Base-by-base conservation (phyloP, 2,797 vertebrate species). In the Gallirallus australis region DNA sequence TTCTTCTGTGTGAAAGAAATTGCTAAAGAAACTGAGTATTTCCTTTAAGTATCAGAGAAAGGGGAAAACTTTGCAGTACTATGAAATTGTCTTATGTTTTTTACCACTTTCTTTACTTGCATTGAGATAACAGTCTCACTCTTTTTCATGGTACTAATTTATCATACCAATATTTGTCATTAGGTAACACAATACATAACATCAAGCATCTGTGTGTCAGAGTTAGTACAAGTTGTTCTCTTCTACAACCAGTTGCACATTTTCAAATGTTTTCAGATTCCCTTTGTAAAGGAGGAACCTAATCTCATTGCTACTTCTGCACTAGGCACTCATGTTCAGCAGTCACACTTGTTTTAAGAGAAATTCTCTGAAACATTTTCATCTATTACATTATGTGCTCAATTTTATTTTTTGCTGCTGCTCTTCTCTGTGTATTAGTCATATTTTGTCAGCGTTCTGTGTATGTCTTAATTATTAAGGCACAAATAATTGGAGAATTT, bases 321-420 rank as follows among this genome's bases (percentile, higher is more conserved):
- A 27, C 85, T 47, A 60, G 75, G 12, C 9, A 90, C 37, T 60
- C 18, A 2, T 57, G 59, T 68, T 94, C 28, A 82, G 79, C 33
- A 80, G 61, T 79, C 59, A 23, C 68, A 56, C 70, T 68, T 76
- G 50, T 90, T 92, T 82, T 50, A 30, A 72, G 27, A 73, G 20
- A 95, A 93, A 82, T 33, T 71, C 72, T 86, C 47, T 35, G 72
- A 89, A 91, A 19, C 61, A 39, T 82, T 96, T 95, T 90, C 16
- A 90, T 86, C 96, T 96, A 84, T 90, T 96, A 93, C 63, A 72
- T 4, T 50, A 14, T 53, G 17, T 53, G 65, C 54, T 94, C 95
- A 92, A 92, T 91, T 93, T 25, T 50, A 25, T 61, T 4, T 83
- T 96, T 96, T 89, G 37, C 65, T 87, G 60, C 76, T 96, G 61